phyloP scores from a whole-genome alignment of 2,797 vertebrate genomes.

The Hapalemur alaotrensis region DNA sequence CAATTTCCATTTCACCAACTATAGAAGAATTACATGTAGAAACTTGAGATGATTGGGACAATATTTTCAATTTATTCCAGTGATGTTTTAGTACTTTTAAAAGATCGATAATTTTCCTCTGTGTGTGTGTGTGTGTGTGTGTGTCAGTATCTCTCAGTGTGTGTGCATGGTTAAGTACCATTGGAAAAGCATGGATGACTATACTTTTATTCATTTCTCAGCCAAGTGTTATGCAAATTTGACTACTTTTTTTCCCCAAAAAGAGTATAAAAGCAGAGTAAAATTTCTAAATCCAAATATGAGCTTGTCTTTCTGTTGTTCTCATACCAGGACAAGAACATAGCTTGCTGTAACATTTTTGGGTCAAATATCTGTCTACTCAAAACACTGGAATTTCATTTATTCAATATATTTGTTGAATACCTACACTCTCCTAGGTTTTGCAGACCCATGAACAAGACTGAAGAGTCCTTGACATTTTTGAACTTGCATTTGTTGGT shows the following conservation, averaged over 20 bases:
- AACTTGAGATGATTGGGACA: neutral
- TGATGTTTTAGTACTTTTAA: neutral
- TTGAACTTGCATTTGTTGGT: neutral
- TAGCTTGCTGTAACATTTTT: neutral
- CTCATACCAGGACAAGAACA: neutral
- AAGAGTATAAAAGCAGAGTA: neutral
- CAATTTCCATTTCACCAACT: constrained; percentile 9
- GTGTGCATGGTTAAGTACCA: too few relatives aligned
- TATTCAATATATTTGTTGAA: neutral
- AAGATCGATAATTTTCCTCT: neutral
- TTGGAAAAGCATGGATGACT: neutral
- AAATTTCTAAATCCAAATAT: neutral
- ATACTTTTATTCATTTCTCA: neutral
- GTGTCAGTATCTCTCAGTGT: neutral
- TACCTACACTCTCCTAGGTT: neutral
- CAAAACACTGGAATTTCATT: neutral
- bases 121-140: neutral
- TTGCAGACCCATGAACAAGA: neutral
- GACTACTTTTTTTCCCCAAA: neutral
- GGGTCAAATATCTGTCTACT: neutral
- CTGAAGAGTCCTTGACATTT: neutral
- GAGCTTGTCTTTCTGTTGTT: neutral
- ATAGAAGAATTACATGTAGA: neutral
- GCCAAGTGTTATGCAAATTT: neutral
- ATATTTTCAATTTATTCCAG: neutral